Evolutionary conservation across 2,113 vertebrate species (phyloP).

Genomic region (Phylloscopus whistleri): DNA sequence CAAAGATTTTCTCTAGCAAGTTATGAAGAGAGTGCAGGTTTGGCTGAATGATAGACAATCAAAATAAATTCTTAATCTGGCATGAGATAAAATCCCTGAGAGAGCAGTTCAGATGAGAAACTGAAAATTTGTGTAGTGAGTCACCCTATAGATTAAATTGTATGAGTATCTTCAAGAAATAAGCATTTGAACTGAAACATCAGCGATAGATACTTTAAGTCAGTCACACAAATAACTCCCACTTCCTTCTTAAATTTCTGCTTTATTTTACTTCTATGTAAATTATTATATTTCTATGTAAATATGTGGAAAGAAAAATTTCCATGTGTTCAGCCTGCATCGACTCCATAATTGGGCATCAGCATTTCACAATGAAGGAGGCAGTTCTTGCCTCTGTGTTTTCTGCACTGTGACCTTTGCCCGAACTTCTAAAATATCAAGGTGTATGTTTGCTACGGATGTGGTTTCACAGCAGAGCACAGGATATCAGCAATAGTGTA

Average conservation of each 20-base stretch:
- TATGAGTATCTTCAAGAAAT: not conserved
- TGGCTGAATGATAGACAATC: not conserved
- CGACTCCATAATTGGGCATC: not conserved
- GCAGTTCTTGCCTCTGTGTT: not conserved
- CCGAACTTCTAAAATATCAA: not conserved
- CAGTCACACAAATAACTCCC: not conserved
- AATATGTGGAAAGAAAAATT: not conserved
- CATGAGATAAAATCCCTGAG: not conserved
- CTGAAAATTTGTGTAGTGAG: not conserved
- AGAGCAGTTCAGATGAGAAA: not conserved
- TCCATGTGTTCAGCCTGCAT: fast-evolving
- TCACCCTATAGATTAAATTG: not conserved
- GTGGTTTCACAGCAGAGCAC: not conserved
- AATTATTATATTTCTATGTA: not conserved
- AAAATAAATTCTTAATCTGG: not conserved
- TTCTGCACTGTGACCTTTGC: not conserved
- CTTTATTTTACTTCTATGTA: not conserved
- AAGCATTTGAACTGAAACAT: not conserved
- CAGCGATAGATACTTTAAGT: not conserved
- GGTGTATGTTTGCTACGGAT: not conserved
- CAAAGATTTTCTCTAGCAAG: not conserved
- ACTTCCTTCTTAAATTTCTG: not conserved
- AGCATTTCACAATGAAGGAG: not conserved
- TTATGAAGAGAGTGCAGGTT: not conserved
- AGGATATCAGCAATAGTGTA: fast-evolving